Percentiles rank a stretch among this genome's conserved stretches.
Conservation (phyloP, 2,113 vertebrate genomes). For the Anthoscopus minutus region DNA sequence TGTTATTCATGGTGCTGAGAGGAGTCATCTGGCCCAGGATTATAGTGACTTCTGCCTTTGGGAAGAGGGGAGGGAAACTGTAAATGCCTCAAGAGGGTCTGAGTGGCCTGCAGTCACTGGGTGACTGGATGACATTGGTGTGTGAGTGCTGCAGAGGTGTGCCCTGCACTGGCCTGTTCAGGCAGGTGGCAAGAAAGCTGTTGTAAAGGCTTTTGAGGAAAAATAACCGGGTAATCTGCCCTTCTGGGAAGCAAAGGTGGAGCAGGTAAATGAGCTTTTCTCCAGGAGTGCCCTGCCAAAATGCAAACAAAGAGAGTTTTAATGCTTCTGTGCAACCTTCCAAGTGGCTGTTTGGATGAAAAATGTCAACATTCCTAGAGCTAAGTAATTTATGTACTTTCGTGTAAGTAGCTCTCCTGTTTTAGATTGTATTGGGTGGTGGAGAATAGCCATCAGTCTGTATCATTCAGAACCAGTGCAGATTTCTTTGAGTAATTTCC, state of each 20-base stretch:
- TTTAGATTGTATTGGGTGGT: neutral
- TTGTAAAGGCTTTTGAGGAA: neutral
- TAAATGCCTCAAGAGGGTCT: neutral
- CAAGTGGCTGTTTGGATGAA: neutral
- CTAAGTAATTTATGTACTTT: neutral
- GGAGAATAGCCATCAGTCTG: neutral
- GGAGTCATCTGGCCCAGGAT: neutral
- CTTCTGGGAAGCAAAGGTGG: neutral
- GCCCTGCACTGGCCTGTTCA: neutral
- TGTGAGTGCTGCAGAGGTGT: neutral
- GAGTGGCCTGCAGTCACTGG: neutral
- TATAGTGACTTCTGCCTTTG: neutral
- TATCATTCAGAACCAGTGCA: neutral
- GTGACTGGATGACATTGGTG: neutral
- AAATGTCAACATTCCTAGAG: neutral
- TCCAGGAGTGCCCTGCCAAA: neutral
- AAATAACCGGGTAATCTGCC: neutral
- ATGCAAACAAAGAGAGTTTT: neutral
- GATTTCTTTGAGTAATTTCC: neutral
- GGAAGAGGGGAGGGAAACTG: neutral
- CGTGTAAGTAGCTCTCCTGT: neutral
- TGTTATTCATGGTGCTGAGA: neutral
- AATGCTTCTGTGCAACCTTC: neutral
- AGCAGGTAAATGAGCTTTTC: neutral
- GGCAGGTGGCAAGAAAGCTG: neutral